Base-by-base conservation (phyloP, 1,140 invertebrate genomes). In the Brachionus koreanus region DNA sequence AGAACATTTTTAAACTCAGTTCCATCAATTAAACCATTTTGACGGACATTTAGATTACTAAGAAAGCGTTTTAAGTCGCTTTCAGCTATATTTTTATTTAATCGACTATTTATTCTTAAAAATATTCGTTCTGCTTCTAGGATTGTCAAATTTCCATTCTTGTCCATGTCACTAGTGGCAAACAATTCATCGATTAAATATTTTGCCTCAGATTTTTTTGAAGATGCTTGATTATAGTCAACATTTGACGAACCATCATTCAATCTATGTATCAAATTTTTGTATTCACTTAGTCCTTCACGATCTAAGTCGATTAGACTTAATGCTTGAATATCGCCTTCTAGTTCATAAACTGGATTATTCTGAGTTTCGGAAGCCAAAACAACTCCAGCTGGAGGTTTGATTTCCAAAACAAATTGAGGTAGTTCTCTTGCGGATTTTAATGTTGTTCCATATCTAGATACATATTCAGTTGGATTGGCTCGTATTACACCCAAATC, bases 261-360 rank as follows among this genome's bases (percentile, higher is more conserved):
- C n/a, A 79, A 35, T 63, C 49, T 57, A 42, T 79, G 49, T 0
- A 79, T 39, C 0, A 29, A 43, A 42, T 39, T 29, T 43, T 65
- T 79, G 29, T 79, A 79, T 65, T 79, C 76, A 43, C 76, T 65
- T 33, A 79, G 19, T 5, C 76, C 76, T 43, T 79, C 76, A 61
- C 76, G 76, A 4, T 79, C 76, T 65, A 79, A 61, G 33, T 79
- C 76, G 6, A 79, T 35, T 37, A 79, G 25, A 12, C 76, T 57
- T n/a, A 79, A 65, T n/a, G 76, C 76, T 65, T 79, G 76, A 61
- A 79, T 61, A 43, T 79, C 76, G 7, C 76, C 76, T 42, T 79
- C 76, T 19, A 79, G 13, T 43, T 79, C 29, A 65, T 43, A 79
- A 10, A 25, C 13, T 5, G 49, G n/a, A 79, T 29, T 63, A 35